Conservation (phyloP, 2,888 invertebrate genomes). For the Apamea crenata region DNA sequence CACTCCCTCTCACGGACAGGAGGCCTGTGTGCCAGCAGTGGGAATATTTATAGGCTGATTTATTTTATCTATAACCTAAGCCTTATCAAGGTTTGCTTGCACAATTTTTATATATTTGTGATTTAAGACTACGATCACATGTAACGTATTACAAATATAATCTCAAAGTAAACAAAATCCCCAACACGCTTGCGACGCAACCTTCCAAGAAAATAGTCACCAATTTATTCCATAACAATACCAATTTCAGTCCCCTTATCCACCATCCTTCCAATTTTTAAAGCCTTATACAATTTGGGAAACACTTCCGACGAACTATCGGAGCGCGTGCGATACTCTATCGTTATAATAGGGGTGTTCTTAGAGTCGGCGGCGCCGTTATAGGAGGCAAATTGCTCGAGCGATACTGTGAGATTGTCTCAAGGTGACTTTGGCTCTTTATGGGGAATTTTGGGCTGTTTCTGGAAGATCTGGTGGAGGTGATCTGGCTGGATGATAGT, state of each 20-base stretch:
- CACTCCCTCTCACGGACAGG: neutral
- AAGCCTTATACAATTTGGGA: constrained; percentile 59
- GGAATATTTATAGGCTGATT: neutral
- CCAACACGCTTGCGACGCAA: constrained; percentile 2
- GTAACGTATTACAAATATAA: constrained; percentile 1
- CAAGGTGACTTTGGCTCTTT: constrained; percentile 27
- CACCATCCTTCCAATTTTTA: constrained; percentile 44
- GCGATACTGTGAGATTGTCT: constrained; percentile 46
- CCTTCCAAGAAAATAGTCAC: constrained; percentile 32
- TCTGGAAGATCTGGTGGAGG: neutral
- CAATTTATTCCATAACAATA: constrained; percentile 58
- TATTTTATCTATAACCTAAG: neutral
- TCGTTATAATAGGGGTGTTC: constrained; percentile 56
- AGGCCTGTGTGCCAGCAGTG: neutral
- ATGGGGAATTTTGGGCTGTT: constrained; percentile 28
- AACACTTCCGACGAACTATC: constrained; percentile 51
- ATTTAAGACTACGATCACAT: neutral
- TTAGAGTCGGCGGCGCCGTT: constrained; percentile 21
- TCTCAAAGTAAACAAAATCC: constrained; percentile 15
- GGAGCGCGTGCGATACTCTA: constrained; percentile 48
- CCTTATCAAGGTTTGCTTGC: neutral
- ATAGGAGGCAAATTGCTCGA: constrained; percentile 50
- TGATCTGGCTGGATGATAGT: neutral
- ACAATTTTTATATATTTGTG: no score
- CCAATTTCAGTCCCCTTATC: constrained; percentile 46